A percentile compares a stretch with the other conserved stretches of the same genome.
phyloP scores from a whole-genome alignment of 2,113 vertebrate species.

The Seriola quinqueradiata region DNA sequence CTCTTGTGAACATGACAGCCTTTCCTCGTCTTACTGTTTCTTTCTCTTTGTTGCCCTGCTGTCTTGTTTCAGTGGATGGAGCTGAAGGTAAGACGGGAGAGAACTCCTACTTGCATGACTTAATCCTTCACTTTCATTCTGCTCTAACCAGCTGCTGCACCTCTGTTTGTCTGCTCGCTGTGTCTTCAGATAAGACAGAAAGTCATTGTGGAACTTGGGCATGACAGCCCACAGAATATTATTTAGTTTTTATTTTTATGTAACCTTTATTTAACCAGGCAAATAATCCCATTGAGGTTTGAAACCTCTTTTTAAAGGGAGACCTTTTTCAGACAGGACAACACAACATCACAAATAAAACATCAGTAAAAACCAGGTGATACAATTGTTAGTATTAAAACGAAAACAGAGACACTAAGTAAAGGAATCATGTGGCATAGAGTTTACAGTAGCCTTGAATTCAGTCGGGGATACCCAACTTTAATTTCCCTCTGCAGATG shows the following conservation, averaged over 20 bases:
- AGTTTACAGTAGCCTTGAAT: not conserved
- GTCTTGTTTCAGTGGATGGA: constrained; percentile 79
- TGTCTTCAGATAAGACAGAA: not conserved
- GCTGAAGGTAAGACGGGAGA: constrained; percentile 76
- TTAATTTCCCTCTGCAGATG: not conserved
- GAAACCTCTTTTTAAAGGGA: not conserved
- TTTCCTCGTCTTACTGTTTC: constrained; percentile 43
- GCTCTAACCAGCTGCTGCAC: constrained; percentile 14
- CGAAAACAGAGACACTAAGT: not conserved
- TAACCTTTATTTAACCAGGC: not conserved
- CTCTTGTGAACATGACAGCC: constrained; percentile 13
- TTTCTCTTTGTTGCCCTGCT: constrained; percentile 54
- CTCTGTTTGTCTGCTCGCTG: not conserved
- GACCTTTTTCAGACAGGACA: not conserved
- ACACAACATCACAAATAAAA: no score
- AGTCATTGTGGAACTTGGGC: not conserved
- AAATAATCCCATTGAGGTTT: not conserved
- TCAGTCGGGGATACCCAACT: not conserved
- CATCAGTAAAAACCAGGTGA: no score
- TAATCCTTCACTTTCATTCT: constrained; percentile 36
- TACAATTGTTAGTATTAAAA: not conserved
- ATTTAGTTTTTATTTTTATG: not conserved
- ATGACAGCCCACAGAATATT: not conserved
- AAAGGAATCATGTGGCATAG: not conserved
- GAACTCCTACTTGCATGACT: constrained; percentile 41